A percentile compares a stretch with the other conserved stretches of the same genome.
These are phyloP conservation scores for Hydropsyche betteni DNA, from an alignment of 2,888 invertebrate species.

Conservation along the genomic window DNA sequence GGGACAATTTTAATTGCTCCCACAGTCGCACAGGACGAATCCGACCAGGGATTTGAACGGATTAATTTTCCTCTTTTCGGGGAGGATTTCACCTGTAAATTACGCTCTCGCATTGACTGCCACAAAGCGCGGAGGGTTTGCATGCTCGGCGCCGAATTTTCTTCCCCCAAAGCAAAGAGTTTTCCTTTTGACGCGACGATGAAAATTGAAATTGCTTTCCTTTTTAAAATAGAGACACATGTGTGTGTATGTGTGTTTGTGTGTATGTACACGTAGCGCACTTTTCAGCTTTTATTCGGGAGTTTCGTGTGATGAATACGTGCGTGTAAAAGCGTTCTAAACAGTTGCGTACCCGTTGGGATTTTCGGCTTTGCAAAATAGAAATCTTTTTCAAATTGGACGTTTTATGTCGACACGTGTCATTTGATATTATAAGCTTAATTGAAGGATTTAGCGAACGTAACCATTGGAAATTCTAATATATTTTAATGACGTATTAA, in stretches of 20 bases:
- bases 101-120: constrained; percentile 1
- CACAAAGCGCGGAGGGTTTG: not conserved
- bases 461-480: too few species aligned
- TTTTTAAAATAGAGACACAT: not conserved
- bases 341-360: not conserved
- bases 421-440: not conserved
- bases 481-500: too few species aligned
- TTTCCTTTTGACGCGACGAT: constrained; percentile 9
- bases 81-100: constrained; percentile 21
- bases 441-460: too few species aligned
- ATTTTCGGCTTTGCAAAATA: not conserved
- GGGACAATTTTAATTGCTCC: constrained; percentile 22
- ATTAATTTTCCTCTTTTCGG: constrained; percentile 25
- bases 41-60: constrained; percentile 17
- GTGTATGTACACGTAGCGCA: not conserved
- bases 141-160: not conserved
- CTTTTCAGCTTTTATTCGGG: not conserved
- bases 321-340: constrained; percentile 2
- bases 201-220: constrained; percentile 27
- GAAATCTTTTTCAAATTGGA: not conserved
- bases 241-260: not conserved
- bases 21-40: not conserved
- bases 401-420: not conserved
- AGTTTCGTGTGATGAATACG: not conserved
- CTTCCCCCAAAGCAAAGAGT: not conserved